Percentiles rank a stretch among this genome's conserved stretches.
Conservation (phyloP, 1,140 invertebrate species). For the Drosophila rufa region DNA sequence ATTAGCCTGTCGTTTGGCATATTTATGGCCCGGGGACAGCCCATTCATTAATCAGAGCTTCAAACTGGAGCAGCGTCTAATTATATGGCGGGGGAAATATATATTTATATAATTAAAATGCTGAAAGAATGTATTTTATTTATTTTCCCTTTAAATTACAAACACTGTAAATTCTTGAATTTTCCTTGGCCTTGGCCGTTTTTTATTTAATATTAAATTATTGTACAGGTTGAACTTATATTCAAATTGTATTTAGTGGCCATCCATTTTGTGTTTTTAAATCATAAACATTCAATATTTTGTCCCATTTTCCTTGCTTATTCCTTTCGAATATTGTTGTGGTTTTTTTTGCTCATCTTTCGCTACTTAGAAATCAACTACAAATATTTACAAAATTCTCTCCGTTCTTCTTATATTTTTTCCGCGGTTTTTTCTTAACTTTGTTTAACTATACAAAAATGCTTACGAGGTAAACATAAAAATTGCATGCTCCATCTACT, state of each 20-base stretch:
- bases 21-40: conserved; percentile 42
- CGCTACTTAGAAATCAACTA: conserved; percentile 83
- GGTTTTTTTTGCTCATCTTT: conserved; percentile 46
- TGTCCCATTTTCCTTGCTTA: conserved; percentile 5
- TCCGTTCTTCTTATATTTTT: conserved; percentile 5
- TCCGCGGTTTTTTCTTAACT: conserved; percentile 2
- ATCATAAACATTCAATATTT: conserved; percentile 75
- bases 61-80: conserved; percentile 19
- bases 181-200: conserved; percentile 58
- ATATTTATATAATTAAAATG: not conserved
- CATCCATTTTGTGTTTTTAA: conserved; percentile 68
- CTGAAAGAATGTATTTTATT: not conserved
- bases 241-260: conserved; percentile 82
- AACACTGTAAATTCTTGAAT: not conserved
- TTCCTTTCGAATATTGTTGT: conserved; percentile 17
- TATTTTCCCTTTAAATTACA: not conserved
- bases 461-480: conserved; percentile 75
- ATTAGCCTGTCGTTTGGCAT: conserved; percentile 36
- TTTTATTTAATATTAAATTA: conserved; percentile 84
- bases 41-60: conserved; percentile 32
- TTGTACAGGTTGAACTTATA: conserved; percentile 84
- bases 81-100: not conserved
- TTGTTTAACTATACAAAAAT: conserved; percentile 77
- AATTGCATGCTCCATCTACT: conserved; percentile 62
- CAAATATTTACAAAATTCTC: conserved; percentile 77